Percentiles rank a stretch among this genome's conserved stretches.
Conservation (phyloP, 1,140 invertebrate species). For the Tetraneura akinire region DNA sequence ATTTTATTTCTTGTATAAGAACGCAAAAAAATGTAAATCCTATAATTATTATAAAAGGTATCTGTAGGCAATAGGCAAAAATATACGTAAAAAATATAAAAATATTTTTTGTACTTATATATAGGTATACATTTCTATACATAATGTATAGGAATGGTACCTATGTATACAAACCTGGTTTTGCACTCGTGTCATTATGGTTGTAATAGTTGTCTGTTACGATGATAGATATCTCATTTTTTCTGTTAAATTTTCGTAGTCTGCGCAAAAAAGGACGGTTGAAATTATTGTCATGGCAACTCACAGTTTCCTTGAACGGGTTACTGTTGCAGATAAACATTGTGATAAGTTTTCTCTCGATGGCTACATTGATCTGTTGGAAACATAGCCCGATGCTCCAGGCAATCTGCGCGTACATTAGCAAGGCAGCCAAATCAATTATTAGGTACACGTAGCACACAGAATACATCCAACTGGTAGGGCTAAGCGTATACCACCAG, state of each 20-base stretch:
- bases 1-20: no score
- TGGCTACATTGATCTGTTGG: slow-evolving; percentile 12
- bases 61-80: no score
- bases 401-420: slow-evolving; percentile 44
- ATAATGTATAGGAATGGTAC: no score
- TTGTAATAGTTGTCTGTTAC: background rate
- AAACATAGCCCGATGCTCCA: slow-evolving; percentile 38
- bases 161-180: no score
- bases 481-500: slow-evolving; percentile 41
- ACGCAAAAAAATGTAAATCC: no score
- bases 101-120: no score
- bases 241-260: background rate
- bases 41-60: no score
- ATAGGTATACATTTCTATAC: no score
- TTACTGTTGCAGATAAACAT: background rate
- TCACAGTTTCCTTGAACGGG: no score
- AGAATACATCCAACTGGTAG: slow-evolving; percentile 23
- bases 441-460: slow-evolving; percentile 38
- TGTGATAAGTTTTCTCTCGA: background rate
- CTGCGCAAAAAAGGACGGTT: background rate
- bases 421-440: slow-evolving; percentile 31
- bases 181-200: no score
- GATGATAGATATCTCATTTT: background rate
- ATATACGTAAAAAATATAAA: no score
- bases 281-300: no score